These are phyloP conservation scores for Torymus auratus DNA, from an alignment of 2,888 invertebrate species.

Conservation along the genomic window DNA sequence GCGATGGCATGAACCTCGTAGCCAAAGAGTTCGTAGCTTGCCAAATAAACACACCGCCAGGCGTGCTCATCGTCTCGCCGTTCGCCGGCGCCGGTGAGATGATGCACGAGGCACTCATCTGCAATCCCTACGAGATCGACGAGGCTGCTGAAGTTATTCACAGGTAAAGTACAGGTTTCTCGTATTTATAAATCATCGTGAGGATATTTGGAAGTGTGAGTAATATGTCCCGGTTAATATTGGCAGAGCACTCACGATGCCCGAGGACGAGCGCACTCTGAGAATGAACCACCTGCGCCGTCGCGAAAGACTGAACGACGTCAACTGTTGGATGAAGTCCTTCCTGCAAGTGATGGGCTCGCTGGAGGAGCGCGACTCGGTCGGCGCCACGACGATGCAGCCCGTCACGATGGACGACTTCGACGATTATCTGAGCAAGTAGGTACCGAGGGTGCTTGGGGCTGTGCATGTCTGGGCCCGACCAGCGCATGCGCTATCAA, in stretches of 20 bases:
- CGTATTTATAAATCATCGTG: not conserved
- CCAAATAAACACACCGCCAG: slow-evolving; percentile 90
- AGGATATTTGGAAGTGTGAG: no score
- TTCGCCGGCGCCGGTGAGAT: slow-evolving; percentile 95
- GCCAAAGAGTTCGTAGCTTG: slow-evolving; percentile 96
- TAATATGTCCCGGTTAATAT: not conserved
- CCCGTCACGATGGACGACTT: slow-evolving; percentile 94
- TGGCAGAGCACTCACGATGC: slow-evolving; percentile 89
- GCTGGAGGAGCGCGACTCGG: slow-evolving; percentile 87
- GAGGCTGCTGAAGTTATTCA: slow-evolving; percentile 92
- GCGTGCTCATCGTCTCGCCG: slow-evolving; percentile 92
- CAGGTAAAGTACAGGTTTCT: slow-evolving; percentile 76
- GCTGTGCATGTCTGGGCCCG: slow-evolving; percentile 72
- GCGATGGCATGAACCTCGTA: slow-evolving; percentile 95
- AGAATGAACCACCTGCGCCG: slow-evolving; percentile 91
- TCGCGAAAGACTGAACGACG: slow-evolving; percentile 89
- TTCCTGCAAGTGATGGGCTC: slow-evolving; percentile 93
- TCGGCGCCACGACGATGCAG: slow-evolving; percentile 90
- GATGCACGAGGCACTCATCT: slow-evolving; percentile 94
- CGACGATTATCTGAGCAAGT: slow-evolving; percentile 92
- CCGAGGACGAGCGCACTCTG: slow-evolving; percentile 90
- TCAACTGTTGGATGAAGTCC: slow-evolving; percentile 92
- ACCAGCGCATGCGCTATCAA: slow-evolving; percentile 69
- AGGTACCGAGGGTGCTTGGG: slow-evolving; percentile 73
- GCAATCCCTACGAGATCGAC: slow-evolving; percentile 93